A percentile compares a stretch with the other conserved stretches of the same genome.
Conservation (phyloP, 2,113 vertebrate genomes). For the Gavia stellata region DNA sequence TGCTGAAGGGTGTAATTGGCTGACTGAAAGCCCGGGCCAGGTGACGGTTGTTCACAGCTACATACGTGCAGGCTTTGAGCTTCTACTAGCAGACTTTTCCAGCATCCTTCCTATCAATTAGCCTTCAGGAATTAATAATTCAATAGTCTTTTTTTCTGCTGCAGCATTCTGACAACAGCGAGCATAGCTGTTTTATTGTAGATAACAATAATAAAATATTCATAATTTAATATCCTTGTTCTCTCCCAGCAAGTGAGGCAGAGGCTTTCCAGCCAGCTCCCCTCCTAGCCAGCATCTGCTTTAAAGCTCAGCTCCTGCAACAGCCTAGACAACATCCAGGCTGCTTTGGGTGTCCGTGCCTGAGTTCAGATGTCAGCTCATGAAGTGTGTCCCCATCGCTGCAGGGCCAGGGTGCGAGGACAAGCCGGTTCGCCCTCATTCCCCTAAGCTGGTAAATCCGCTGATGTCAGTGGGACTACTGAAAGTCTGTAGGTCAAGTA, state of each 20-base stretch:
- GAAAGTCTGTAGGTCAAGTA: not conserved
- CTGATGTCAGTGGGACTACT: not conserved
- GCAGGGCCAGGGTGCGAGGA: not conserved
- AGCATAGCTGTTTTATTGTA: not conserved
- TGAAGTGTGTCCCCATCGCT: not conserved
- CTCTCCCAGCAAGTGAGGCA: not conserved
- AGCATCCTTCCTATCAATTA: slow-evolving; percentile 8
- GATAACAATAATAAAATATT: not conserved
- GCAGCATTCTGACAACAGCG: not conserved
- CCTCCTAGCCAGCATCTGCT: not conserved
- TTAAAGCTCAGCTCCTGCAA: not conserved
- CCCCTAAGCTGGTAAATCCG: not conserved
- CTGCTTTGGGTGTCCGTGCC: not conserved
- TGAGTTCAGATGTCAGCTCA: not conserved
- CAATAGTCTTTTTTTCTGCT: not conserved
- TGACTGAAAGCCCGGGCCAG: not conserved
- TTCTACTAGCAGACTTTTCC: not conserved
- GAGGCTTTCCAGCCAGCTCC: not conserved
- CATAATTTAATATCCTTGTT: not conserved
- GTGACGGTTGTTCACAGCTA: not conserved
- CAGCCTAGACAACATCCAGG: not conserved
- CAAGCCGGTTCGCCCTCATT: not conserved
- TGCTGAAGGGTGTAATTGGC: not conserved
- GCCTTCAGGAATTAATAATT: slow-evolving; percentile 6
- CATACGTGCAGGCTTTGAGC: not conserved